Conservation (phyloP, 1,140 invertebrate genomes). For the Drosophila trapezifrons region DNA sequence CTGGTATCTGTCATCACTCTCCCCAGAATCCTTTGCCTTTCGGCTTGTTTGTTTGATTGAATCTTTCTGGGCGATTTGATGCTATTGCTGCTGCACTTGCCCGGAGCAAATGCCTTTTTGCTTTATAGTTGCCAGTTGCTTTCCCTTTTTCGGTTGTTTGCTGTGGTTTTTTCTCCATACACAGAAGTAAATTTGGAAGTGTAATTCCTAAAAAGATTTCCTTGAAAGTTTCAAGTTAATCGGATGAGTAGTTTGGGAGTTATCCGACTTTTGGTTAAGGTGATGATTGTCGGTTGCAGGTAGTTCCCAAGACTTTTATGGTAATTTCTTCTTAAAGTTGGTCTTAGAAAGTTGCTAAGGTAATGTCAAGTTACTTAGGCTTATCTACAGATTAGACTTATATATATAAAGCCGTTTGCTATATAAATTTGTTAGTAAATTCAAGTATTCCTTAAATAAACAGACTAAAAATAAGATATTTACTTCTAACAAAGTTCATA, state of each 20-base stretch:
- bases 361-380: background rate
- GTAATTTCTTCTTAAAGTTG: background rate
- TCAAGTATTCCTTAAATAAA: background rate
- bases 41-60: conserved; percentile 48
- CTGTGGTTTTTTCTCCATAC: conserved; percentile 7
- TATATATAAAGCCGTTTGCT: background rate
- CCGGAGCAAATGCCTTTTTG: conserved; percentile 5
- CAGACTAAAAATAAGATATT: background rate
- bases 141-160: conserved; percentile 36
- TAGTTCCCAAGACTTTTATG: background rate
- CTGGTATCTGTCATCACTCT: too few species aligned
- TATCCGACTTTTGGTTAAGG: background rate
- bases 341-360: background rate
- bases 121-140: conserved; percentile 31
- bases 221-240: background rate
- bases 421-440: background rate
- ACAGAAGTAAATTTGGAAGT: background rate
- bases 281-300: background rate
- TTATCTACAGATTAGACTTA: background rate
- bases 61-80: conserved; percentile 66
- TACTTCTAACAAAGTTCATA: background rate
- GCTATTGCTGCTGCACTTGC: conserved; percentile 42
- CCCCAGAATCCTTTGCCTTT: conserved; percentile 30
- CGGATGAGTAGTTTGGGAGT: conserved; percentile 6
- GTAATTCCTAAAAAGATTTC: background rate